These are phyloP conservation scores for Colinus virginianus DNA, from an alignment of 2,113 vertebrate genomes.

Conservation along the genomic window DNA sequence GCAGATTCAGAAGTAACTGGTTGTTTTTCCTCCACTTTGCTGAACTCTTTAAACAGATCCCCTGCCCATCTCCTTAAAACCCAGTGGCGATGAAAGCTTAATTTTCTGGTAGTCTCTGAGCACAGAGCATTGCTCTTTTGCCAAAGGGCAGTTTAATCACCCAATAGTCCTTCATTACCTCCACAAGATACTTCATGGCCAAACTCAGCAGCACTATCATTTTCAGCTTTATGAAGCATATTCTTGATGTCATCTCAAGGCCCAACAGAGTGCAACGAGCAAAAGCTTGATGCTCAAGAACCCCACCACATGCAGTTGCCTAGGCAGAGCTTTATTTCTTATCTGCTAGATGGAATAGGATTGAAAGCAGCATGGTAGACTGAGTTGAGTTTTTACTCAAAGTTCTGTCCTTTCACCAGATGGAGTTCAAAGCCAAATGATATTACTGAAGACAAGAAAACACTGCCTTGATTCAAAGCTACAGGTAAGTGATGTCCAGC, in stretches of 20 bases:
- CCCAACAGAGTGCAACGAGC: conserved; percentile 18
- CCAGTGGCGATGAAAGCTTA: not conserved
- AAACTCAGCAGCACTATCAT: not conserved
- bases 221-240: not conserved
- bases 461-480: not conserved
- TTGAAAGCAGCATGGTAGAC: not conserved
- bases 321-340: not conserved
- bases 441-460: not conserved
- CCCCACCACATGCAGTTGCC: not conserved
- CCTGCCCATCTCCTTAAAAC: not conserved
- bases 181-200: not conserved
- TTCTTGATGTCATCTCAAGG: not conserved
- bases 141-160: not conserved
- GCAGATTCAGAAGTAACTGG: not conserved
- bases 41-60: not conserved
- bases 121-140: not conserved
- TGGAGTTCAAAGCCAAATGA: not conserved
- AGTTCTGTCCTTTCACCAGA: not conserved
- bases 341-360: not conserved
- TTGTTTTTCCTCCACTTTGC: not conserved
- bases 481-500: not conserved
- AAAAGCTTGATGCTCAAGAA: conserved; percentile 9
- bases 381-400: not conserved
- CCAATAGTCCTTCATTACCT: not conserved
- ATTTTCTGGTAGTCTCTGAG: not conserved